These are phyloP conservation scores for Hydriomena furcata DNA, from an alignment of 2,888 invertebrate species.

Conservation along the genomic window DNA sequence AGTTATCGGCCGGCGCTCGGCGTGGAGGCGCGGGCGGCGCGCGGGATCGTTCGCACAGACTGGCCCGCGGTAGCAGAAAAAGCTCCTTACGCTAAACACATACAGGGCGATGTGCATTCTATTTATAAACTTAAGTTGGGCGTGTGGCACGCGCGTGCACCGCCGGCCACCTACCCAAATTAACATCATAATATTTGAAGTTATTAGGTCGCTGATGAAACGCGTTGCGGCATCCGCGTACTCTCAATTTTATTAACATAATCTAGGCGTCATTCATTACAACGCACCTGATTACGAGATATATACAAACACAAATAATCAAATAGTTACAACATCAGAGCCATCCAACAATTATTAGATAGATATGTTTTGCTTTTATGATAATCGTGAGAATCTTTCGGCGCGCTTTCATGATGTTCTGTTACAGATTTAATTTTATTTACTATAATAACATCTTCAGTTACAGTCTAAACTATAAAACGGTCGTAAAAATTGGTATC, in stretches of 20 bases:
- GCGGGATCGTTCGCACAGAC: conserved; percentile 65
- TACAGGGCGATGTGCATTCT: conserved; percentile 75
- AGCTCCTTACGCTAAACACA: conserved; percentile 75
- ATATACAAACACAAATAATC: conserved; percentile 41
- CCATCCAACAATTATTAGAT: conserved; percentile 68
- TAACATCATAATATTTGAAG: conserved; percentile 74
- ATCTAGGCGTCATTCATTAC: conserved; percentile 3
- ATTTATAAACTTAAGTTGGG: conserved; percentile 79
- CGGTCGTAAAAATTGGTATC: conserved; percentile 60
- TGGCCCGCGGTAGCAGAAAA: conserved; percentile 64
- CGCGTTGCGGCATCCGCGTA: conserved; percentile 48
- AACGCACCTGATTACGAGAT: conserved; percentile 5
- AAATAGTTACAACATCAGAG: conserved; percentile 58
- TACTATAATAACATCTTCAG: conserved; percentile 70
- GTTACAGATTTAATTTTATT: conserved; percentile 62
- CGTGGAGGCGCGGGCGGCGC: conserved; percentile 65
- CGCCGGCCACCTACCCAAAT: conserved; percentile 59
- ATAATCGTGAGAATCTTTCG: conserved; percentile 52
- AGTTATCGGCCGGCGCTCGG: conserved; percentile 37
- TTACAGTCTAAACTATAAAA: conserved; percentile 59
- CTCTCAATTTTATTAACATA: conserved; percentile 38
- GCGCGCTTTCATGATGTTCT: conserved; percentile 41
- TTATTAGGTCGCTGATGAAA: conserved; percentile 76
- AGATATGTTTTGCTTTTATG: conserved; percentile 54
- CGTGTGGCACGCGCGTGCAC: conserved; percentile 69